Evolutionary conservation across 2,888 invertebrate genomes (phyloP).

Genomic region (Amiota mariae): DNA sequence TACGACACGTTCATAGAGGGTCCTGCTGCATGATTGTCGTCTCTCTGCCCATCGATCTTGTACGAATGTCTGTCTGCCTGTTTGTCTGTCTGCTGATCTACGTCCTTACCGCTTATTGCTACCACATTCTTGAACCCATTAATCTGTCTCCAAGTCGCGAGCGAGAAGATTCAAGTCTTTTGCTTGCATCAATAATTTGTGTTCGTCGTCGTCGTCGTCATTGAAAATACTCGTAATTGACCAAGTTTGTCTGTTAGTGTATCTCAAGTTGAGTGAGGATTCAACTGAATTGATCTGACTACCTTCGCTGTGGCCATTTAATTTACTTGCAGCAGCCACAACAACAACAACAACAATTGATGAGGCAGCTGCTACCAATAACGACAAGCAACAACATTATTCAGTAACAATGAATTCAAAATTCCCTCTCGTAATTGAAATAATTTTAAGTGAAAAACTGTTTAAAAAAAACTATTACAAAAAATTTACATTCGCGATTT

Average conservation of each 20-base stretch:
- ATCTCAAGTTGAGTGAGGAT: conserved; percentile 36
- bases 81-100: background rate
- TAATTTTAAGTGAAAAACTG: conserved; percentile 66
- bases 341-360: conserved; percentile 34
- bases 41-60: conserved; percentile 39
- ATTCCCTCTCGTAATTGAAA: conserved; percentile 62
- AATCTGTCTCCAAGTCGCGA: conserved; percentile 5
- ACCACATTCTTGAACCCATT: conserved; percentile 11
- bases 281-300: background rate
- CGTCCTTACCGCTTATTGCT: background rate
- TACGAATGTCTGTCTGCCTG: background rate
- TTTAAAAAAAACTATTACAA: conserved; percentile 62
- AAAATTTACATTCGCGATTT: conserved; percentile 62
- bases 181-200: conserved; percentile 67
- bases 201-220: conserved; percentile 49
- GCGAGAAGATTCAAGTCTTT: conserved; percentile 3
- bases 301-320: conserved; percentile 55
- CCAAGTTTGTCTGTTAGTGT: conserved; percentile 67
- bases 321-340: conserved; percentile 58
- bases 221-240: conserved; percentile 62
- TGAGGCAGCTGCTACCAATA: conserved; percentile 55
- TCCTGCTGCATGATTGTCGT: conserved; percentile 2
- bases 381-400: conserved; percentile 43
- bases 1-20: conserved; percentile 29
- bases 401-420: conserved; percentile 32